Conservation (phyloP, 2,888 invertebrate species). For the Aplocera efformata region DNA sequence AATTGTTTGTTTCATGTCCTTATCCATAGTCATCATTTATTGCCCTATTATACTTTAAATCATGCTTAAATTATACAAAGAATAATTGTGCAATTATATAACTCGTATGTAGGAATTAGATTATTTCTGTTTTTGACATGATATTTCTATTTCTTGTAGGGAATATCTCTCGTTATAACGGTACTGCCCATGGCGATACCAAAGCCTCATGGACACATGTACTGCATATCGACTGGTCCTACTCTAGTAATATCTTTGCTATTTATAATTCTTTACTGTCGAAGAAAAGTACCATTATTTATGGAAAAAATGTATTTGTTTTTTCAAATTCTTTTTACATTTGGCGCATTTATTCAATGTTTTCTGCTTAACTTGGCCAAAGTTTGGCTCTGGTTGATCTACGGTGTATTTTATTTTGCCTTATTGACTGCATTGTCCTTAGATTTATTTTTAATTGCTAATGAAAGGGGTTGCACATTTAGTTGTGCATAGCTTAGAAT, state of each 20-base stretch:
- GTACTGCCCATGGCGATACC: constrained; percentile 53
- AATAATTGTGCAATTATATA: no score
- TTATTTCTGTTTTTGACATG: constrained; percentile 10
- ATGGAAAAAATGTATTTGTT: constrained; percentile 76
- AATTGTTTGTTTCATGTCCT: no score
- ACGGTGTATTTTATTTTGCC: constrained; percentile 64
- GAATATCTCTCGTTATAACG: constrained; percentile 52
- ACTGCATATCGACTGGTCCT: constrained; percentile 71
- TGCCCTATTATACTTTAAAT: no score
- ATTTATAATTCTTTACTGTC: constrained; percentile 63
- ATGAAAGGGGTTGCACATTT: constrained; percentile 74
- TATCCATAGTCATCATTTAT: no score
- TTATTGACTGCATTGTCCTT: constrained; percentile 58
- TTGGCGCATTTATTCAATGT: constrained; percentile 72
- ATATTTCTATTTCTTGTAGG: constrained; percentile 54
- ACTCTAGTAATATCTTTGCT: constrained; percentile 65
- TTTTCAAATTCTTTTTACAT: constrained; percentile 73
- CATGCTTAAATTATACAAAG: no score
- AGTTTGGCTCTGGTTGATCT: constrained; percentile 68
- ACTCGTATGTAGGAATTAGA: constrained; percentile 13
- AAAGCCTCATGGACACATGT: constrained; percentile 69
- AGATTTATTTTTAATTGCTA: constrained; percentile 70
- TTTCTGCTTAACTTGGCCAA: constrained; percentile 63
- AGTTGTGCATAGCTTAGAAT: constrained; percentile 55
- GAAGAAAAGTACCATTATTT: constrained; percentile 66